A percentile compares a stretch with the other conserved stretches of the same genome.
These are phyloP conservation scores for Aphidius colemani DNA, from an alignment of 2,888 invertebrate species.

Conservation along the genomic window DNA sequence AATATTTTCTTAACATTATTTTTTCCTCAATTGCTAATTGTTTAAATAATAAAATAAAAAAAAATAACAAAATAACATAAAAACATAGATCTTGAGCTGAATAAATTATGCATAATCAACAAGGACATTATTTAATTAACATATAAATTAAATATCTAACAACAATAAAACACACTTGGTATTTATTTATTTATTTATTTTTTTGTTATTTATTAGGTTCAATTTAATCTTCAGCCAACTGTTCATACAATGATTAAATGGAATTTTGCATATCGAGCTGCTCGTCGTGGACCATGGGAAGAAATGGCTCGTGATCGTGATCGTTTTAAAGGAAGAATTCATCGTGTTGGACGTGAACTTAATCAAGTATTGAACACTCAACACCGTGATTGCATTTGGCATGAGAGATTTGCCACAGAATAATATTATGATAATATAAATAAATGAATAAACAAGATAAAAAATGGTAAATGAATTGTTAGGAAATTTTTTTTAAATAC, in stretches of 20 bases:
- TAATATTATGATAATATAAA: not conserved
- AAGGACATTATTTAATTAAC: no score
- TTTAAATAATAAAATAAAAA: no score
- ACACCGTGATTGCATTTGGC: conserved; percentile 61
- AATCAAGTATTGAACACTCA: conserved; percentile 57
- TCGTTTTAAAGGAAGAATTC: conserved; percentile 61
- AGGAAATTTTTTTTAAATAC: no score
- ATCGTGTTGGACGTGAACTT: conserved; percentile 53
- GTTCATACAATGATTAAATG: conserved; percentile 64
- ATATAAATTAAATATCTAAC: not conserved
- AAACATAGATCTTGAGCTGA: no score
- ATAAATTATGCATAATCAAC: no score
- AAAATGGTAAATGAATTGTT: no score
- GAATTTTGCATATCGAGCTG: conserved; percentile 64
- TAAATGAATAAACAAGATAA: not conserved
- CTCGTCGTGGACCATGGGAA: conserved; percentile 67
- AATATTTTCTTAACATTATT: no score
- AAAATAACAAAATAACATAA: no score
- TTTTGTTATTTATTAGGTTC: conserved; percentile 58
- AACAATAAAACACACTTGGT: no score
- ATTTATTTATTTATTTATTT: no score
- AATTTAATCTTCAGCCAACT: conserved; percentile 59
- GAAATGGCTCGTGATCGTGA: conserved; percentile 62
- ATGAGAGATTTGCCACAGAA: conserved; percentile 54
- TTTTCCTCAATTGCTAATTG: no score